Conservation (phyloP, 2,797 vertebrate genomes). For the Spheniscus humboldti region DNA sequence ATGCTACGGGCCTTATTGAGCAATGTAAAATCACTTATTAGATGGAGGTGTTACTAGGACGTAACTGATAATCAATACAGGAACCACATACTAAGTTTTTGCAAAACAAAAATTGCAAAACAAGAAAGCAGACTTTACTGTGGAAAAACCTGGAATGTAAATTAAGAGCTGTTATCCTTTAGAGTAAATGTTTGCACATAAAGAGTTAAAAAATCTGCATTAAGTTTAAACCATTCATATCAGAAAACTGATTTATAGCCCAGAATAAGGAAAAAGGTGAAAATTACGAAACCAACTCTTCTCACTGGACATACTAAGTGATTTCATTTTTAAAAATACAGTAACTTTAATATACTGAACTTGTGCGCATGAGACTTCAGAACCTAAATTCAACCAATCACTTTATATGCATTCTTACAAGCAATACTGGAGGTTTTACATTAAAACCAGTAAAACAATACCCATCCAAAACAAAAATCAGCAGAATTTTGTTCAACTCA, state of each 20-base stretch:
- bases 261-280: background rate
- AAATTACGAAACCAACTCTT: conserved; percentile 10
- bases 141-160: background rate
- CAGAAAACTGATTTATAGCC: conserved; percentile 3
- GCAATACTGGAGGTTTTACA: background rate
- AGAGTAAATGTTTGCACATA: background rate
- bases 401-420: background rate
- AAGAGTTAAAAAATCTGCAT: background rate
- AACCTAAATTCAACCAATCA: background rate
- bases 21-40: background rate
- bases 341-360: background rate
- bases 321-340: background rate
- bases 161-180: background rate
- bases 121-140: background rate
- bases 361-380: background rate
- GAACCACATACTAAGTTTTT: background rate
- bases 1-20: background rate
- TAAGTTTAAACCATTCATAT: background rate
- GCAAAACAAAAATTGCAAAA: background rate
- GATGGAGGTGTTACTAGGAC: background rate
- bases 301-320: background rate
- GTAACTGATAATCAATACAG: background rate
- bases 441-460: background rate
- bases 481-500: background rate
- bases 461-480: background rate